Evolutionary conservation across 1,140 invertebrate species (phyloP).

Genomic region (Hyles euphorbiae): DNA sequence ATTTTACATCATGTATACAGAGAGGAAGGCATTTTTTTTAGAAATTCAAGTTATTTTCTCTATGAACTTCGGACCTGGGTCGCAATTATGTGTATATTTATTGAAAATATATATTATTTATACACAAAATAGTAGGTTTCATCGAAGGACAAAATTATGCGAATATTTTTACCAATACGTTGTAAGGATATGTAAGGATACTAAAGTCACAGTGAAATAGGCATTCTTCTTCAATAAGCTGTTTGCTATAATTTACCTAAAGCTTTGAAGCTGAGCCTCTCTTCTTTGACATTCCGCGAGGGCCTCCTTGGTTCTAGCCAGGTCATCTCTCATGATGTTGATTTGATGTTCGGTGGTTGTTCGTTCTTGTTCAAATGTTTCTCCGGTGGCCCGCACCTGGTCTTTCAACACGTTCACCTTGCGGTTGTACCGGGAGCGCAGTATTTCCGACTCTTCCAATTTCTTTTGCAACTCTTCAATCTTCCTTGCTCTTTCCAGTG

Average conservation of each 20-base stretch:
- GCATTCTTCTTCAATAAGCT: too few relatives aligned
- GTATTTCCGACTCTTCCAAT: conserved; percentile 83
- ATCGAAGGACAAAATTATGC: too few relatives aligned
- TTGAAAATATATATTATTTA: too few relatives aligned
- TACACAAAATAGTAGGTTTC: too few relatives aligned
- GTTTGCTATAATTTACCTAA: conserved; percentile 61
- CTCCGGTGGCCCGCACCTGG: conserved; percentile 76
- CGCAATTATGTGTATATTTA: too few relatives aligned
- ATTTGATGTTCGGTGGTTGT: conserved; percentile 82
- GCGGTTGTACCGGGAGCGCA: conserved; percentile 81
- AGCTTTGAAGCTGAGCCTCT: conserved; percentile 84
- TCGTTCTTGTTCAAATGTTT: conserved; percentile 82
- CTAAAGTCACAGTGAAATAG: too few relatives aligned
- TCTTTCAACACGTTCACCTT: conserved; percentile 84
- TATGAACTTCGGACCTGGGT: too few relatives aligned
- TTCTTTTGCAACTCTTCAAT: conserved; percentile 88
- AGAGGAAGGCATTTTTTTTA: too few relatives aligned
- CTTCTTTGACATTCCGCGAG: conserved; percentile 83
- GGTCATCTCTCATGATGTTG: conserved; percentile 81
- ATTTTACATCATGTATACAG: too few relatives aligned
- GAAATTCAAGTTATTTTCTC: too few relatives aligned
- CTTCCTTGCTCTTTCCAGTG: conserved; percentile 87
- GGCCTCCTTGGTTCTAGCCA: conserved; percentile 82
- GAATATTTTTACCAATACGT: too few relatives aligned
- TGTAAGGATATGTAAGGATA: too few relatives aligned